phyloP scores from a whole-genome alignment of 2,797 vertebrate species.

The Sciurus carolinensis region DNA sequence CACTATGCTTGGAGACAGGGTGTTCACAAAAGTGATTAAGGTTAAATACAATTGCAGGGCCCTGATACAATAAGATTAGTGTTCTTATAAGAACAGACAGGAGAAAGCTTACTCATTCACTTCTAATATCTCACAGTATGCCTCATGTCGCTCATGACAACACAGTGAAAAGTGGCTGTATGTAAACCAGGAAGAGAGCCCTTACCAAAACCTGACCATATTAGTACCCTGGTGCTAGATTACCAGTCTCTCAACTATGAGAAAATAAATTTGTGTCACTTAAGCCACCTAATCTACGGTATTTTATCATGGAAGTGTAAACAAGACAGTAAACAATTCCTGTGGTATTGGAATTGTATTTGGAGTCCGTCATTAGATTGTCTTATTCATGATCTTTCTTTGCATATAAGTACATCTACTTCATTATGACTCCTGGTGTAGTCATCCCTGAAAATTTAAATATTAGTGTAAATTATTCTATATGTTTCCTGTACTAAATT shows the following conservation, averaged over 20 bases:
- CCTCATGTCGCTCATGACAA: neutral
- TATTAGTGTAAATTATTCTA: neutral
- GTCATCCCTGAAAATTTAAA: neutral
- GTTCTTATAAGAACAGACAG: neutral
- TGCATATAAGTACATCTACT: neutral
- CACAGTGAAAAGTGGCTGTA: neutral
- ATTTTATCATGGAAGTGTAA: neutral
- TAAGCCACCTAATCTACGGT: neutral
- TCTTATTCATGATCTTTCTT: neutral
- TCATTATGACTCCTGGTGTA: neutral
- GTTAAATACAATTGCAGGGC: neutral
- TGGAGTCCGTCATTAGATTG: neutral
- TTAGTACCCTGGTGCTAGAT: neutral
- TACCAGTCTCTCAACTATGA: neutral
- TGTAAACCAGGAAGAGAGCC: neutral
- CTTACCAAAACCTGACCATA: neutral
- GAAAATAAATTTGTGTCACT: neutral
- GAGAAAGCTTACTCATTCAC: neutral
- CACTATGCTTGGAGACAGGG: neutral
- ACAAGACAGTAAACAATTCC: neutral
- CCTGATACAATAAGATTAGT: neutral
- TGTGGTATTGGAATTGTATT: neutral
- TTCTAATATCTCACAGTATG: neutral
- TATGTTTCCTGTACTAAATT: conserved; percentile 14
- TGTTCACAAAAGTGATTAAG: neutral